These are phyloP conservation scores for Metalampra italica DNA, from an alignment of 2,888 invertebrate genomes.

Conservation along the genomic window DNA sequence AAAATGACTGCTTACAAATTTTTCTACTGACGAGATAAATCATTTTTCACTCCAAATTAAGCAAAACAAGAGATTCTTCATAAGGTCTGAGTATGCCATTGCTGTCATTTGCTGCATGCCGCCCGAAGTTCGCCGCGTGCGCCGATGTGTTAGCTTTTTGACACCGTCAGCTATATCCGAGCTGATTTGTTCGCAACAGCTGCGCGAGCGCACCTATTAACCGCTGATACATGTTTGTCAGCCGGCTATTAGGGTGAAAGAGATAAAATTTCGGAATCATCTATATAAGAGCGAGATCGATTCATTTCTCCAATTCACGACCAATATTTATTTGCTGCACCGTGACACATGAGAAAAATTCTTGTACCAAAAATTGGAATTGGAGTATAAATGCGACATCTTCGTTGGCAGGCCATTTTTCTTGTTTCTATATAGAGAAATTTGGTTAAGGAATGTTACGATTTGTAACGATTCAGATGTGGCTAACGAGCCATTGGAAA, in stretches of 20 bases:
- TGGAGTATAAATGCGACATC: constrained; percentile 57
- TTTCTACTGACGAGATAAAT: neutral
- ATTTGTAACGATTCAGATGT: constrained; percentile 15
- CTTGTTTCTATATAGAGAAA: constrained; percentile 65
- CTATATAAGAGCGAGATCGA: constrained; percentile 72
- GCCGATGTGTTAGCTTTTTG: constrained; percentile 65
- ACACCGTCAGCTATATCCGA: constrained; percentile 77
- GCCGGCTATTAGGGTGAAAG: constrained; percentile 77
- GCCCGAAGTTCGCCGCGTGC: constrained; percentile 38
- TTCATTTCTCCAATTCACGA: constrained; percentile 68
- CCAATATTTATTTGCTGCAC: constrained; percentile 73
- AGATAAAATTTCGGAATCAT: constrained; percentile 67
- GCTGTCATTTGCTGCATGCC: no score
- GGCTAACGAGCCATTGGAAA: constrained; percentile 9
- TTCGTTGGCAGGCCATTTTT: constrained; percentile 60
- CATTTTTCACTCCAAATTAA: no score
- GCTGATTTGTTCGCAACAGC: constrained; percentile 78
- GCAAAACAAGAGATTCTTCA: no score
- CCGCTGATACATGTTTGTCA: constrained; percentile 79
- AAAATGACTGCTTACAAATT: no score
- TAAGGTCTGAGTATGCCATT: no score
- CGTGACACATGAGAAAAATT: constrained; percentile 67
- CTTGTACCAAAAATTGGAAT: constrained; percentile 64
- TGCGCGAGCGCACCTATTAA: constrained; percentile 77
- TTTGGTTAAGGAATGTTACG: constrained; percentile 52